Conservation (phyloP, 1,140 invertebrate species). For the Archivesica marissinica region DNA sequence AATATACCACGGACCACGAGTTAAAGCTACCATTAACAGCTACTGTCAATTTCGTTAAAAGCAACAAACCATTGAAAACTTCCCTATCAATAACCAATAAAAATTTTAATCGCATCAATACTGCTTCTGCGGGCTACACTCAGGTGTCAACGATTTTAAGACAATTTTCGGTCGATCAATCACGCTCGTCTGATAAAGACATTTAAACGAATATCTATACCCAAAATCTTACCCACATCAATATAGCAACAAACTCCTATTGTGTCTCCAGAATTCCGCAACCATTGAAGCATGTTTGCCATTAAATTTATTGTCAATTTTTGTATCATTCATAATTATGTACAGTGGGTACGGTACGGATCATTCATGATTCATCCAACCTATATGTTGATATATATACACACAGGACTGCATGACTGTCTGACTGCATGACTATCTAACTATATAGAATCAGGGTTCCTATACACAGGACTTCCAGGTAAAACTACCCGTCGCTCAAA, state of each 20-base stretch:
- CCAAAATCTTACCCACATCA: slow-evolving; percentile 5
- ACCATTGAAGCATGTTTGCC: not conserved
- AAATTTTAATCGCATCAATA: not conserved
- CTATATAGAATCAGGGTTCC: no score
- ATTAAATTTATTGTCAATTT: slow-evolving; percentile 26
- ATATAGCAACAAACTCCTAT: slow-evolving; percentile 17
- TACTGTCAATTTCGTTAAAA: slow-evolving; percentile 9
- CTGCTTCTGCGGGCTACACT: not conserved
- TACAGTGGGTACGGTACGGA: no score
- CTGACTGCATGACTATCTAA: no score
- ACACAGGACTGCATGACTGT: no score
- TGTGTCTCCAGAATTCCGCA: not conserved
- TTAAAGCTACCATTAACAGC: no score
- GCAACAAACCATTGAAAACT: not conserved
- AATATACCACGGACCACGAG: not conserved
- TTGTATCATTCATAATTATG: not conserved
- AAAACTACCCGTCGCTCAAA: no score
- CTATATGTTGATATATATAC: no score
- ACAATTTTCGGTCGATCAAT: not conserved
- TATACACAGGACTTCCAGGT: no score
- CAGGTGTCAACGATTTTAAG: not conserved
- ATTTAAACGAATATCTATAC: slow-evolving; percentile 23
- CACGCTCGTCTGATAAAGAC: slow-evolving; percentile 17
- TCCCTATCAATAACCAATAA: not conserved
- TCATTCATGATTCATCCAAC: no score